Conservation (phyloP, 2,113 vertebrate genomes). For the Scolopax mira region DNA sequence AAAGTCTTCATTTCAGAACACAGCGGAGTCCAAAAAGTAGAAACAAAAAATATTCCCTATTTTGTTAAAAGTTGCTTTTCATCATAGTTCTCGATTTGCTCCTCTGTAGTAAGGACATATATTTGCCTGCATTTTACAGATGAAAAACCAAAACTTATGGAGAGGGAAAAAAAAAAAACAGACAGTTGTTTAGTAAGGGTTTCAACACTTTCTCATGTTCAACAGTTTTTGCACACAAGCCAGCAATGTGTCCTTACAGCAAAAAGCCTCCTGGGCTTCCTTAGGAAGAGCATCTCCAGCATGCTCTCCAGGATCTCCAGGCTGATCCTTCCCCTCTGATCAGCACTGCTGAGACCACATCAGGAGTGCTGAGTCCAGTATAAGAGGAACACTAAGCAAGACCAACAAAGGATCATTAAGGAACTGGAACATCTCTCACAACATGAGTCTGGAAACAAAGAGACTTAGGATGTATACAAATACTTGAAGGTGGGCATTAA, state of each 20-base stretch:
- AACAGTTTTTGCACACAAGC: background rate
- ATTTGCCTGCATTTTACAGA: background rate
- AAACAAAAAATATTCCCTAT: background rate
- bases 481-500: background rate
- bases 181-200: background rate
- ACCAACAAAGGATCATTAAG: background rate
- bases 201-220: background rate
- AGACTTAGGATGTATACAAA: background rate
- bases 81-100: background rate
- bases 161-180: background rate
- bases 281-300: background rate
- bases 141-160: background rate
- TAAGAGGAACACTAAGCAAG: fast-evolving
- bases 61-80: background rate
- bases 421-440: background rate
- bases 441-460: background rate
- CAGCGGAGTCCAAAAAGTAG: background rate
- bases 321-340: background rate
- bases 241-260: background rate
- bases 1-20: background rate
- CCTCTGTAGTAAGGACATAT: background rate
- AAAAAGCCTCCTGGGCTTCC: background rate
- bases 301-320: too few species aligned
- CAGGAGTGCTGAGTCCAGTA: background rate
- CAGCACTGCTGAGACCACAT: background rate